Evolutionary conservation across 2,113 vertebrate species (phyloP).

Genomic region (Rutilus rutilus): DNA sequence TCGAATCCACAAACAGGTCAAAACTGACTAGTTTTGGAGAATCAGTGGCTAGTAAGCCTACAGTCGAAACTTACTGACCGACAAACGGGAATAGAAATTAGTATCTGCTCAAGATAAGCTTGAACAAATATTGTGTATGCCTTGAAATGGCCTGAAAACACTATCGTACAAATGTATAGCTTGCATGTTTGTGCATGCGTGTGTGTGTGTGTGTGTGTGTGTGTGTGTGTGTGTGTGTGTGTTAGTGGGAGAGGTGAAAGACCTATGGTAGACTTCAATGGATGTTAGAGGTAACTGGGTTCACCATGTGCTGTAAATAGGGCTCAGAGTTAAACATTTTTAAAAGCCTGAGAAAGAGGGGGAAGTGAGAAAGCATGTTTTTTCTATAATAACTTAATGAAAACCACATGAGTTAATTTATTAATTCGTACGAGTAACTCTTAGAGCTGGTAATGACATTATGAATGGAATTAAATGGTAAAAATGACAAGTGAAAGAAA

Average conservation of each 20-base stretch:
- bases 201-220: too few species aligned
- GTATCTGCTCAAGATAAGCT: conserved; percentile 36
- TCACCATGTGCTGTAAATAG: conserved; percentile 51
- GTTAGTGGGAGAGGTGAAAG: conserved; percentile 43
- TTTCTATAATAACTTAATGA: background rate
- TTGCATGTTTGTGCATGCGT: conserved; percentile 19
- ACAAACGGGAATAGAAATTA: conserved; percentile 13
- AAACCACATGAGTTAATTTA: background rate
- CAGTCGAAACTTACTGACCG: conserved; percentile 7
- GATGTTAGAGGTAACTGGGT: conserved; percentile 45
- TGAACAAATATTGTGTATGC: conserved; percentile 27
- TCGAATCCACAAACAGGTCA: conserved; percentile 1
- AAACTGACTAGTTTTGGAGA: conserved; percentile 36
- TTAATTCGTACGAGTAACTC: background rate
- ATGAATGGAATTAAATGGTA: background rate
- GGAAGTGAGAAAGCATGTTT: background rate
- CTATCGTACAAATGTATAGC: background rate
- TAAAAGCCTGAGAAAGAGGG: background rate
- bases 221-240: too few species aligned
- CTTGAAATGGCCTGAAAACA: conserved; percentile 16
- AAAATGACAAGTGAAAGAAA: background rate
- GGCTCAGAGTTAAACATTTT: conserved; percentile 52
- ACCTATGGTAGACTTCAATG: conserved; percentile 64
- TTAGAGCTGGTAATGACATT: background rate
- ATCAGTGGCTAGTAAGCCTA: background rate